These are phyloP conservation scores for Merodon equestris DNA, from an alignment of 2,888 invertebrate species.

Conservation along the genomic window DNA sequence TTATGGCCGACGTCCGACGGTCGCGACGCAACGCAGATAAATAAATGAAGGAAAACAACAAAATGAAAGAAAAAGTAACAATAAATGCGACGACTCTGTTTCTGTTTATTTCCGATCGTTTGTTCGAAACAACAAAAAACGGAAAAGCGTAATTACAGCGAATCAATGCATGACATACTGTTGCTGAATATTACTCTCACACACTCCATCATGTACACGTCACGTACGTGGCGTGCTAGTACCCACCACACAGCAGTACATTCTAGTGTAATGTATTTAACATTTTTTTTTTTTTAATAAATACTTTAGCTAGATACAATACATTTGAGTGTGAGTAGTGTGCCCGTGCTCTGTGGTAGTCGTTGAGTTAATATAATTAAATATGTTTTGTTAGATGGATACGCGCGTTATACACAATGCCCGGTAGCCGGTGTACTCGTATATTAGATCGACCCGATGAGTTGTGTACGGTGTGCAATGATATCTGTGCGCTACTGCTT, in stretches of 20 bases:
- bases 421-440: too few species aligned
- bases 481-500: slow-evolving; percentile 41
- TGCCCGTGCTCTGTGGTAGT: background rate
- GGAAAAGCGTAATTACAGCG: slow-evolving; percentile 60
- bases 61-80: slow-evolving; percentile 14
- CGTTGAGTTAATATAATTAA: slow-evolving; percentile 54
- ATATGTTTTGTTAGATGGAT: slow-evolving; percentile 45
- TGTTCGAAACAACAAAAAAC: slow-evolving; percentile 48
- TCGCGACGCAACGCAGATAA: slow-evolving; percentile 10
- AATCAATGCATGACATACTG: slow-evolving; percentile 47
- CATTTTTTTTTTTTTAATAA: too few species aligned
- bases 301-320: slow-evolving; percentile 2
- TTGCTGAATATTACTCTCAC: background rate
- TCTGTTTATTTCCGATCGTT: slow-evolving; percentile 56
- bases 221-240: too few species aligned
- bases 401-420: slow-evolving; percentile 29
- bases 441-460: too few species aligned
- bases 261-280: too few species aligned
- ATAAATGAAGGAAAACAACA: slow-evolving; percentile 17
- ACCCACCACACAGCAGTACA: too few species aligned
- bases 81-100: slow-evolving; percentile 18
- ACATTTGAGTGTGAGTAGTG: slow-evolving; percentile 18
- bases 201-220: too few species aligned
- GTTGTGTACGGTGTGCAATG: slow-evolving; percentile 31
- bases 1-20: slow-evolving; percentile 10